Base-by-base conservation (phyloP, 2,113 vertebrate genomes). In the Spheniscus mendiculus region DNA sequence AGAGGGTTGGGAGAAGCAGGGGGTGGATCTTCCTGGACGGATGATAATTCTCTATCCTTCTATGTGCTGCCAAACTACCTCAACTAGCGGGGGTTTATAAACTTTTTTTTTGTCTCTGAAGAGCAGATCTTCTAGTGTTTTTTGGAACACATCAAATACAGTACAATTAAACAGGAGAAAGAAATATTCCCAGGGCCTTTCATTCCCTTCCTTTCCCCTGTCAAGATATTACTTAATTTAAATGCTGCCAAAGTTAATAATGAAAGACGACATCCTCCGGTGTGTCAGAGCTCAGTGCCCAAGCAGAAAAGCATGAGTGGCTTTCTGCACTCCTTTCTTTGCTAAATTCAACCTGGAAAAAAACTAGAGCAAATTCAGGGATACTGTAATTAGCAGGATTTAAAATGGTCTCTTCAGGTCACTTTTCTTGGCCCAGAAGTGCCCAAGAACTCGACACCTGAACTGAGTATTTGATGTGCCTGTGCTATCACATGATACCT, bases 181-280 rank as follows among this genome's bases (percentile, higher is more conserved):
- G 61, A 96, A 90, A 36, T 85, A 97, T 93, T 96, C 95, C 91
- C 96, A 91, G 18, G 71, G 71, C 74, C 72, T 21, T 90, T 77
- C 79, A 67, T 83, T 96, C 87, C 76, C 67, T 95, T 97, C 87
- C 89, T 91, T 93, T 95, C 84, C 58, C 47, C 74, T 95, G 93
- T 97, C 94, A 95, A 96, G 93, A 83, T 96, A 96, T 94, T 96
- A 97, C 95, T 97, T 97, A 95, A 97, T 96, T 97, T 97, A 97
- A 96, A 95, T 93, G 91, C 38, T 96, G 87, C 94, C 93, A 96
- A 94, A 97, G 70, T 96, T 94, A 96, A 94, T 90, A 95, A 94
- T 77, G 81, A 96, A 94, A 93, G 91, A 87, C 5, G 9, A 86
- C 84, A 81, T 90, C 79, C 78, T 94, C 74, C 4, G 6, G 22